Percentiles rank a stretch among this genome's conserved stretches.
These are phyloP conservation scores for Dermochelys coriacea DNA, from an alignment of 2,797 vertebrate species.

Conservation along the genomic window DNA sequence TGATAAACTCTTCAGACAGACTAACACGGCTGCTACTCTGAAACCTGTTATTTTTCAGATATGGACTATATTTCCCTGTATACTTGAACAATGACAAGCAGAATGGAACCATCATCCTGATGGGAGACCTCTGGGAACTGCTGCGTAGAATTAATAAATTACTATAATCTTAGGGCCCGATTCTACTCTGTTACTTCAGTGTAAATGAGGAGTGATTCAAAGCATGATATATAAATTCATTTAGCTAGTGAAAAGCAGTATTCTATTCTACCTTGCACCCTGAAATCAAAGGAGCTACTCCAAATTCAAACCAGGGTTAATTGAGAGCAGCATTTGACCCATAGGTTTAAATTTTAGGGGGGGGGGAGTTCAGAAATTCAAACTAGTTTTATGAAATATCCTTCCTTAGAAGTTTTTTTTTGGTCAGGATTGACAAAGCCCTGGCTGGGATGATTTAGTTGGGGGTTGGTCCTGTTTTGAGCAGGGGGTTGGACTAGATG, in stretches of 20 bases:
- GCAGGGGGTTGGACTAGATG: too few species aligned
- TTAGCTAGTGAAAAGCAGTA: not conserved
- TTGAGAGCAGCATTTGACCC: not conserved
- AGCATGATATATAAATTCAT: not conserved
- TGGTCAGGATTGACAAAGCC: too few species aligned
- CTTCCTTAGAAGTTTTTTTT: too few species aligned
- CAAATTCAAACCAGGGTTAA: not conserved
- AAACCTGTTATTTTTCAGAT: too few species aligned
- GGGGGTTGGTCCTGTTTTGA: too few species aligned
- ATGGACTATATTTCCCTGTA: not conserved
- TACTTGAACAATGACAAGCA: not conserved
- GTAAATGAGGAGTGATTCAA: not conserved
- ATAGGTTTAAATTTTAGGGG: not conserved
- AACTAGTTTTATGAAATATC: not conserved
- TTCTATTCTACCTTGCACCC: not conserved
- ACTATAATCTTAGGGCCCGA: not conserved
- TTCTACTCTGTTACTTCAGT: not conserved
- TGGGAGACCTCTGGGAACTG: fast-evolving
- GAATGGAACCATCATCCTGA: not conserved
- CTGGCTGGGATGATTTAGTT: too few species aligned
- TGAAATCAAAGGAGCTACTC: not conserved
- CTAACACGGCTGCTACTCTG: too few species aligned
- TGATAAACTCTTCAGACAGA: not conserved
- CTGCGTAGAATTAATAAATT: not conserved
- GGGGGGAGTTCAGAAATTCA: not conserved